Evolutionary conservation across 2,888 invertebrate species (phyloP), one percentile per base, ranked within the genome.

Genomic region (Ochropleura leucogaster): DNA sequence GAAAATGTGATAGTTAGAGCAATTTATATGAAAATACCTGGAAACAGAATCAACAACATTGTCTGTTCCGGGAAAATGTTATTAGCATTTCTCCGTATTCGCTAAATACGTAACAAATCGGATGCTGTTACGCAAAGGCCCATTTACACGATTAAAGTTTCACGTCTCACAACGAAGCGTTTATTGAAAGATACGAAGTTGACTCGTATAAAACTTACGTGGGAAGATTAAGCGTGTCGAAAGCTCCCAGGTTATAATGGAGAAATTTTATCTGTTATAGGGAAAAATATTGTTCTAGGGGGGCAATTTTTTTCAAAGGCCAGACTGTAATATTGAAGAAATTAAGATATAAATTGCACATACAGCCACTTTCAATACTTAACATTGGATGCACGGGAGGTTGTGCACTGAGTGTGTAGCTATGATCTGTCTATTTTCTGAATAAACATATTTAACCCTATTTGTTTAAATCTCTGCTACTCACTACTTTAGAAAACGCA

Each of bases 11-110:
- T 57, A 44, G 8, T 75, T 30, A 42, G 2, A 60, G 6, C 30
- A 62, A 55, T 44, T n/a, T n/a, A 69, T 69, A 42, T 55, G 12
- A 12, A 20, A 64, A 20, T 46, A 64, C 49, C 55, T 49, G 47
- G 18, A 76, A 76, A 77, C 14, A 18, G 51, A 59, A 79, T 64
- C 60, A 65, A 73, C 59, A 72, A 47, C 46, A 49, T 30, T 16
- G 8, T 55, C 14, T 46, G 49, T 72, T 64, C 46, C 40, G 14
- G 51, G 47, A 62, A 80, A 65, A 30, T n/a, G 12, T 67, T 80
- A 63, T 63, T 59, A 53, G 57, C 44, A 40, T 14, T 77, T 64
- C 67, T 14, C 14, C 12, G 30, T 55, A 68, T 49, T 69, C 42
- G 9, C 42, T 57, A 44, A 65, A 65, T 74, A 60, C 60, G 44